phyloP scores from a whole-genome alignment of 2,113 vertebrate species.

The Platysteira castanea region DNA sequence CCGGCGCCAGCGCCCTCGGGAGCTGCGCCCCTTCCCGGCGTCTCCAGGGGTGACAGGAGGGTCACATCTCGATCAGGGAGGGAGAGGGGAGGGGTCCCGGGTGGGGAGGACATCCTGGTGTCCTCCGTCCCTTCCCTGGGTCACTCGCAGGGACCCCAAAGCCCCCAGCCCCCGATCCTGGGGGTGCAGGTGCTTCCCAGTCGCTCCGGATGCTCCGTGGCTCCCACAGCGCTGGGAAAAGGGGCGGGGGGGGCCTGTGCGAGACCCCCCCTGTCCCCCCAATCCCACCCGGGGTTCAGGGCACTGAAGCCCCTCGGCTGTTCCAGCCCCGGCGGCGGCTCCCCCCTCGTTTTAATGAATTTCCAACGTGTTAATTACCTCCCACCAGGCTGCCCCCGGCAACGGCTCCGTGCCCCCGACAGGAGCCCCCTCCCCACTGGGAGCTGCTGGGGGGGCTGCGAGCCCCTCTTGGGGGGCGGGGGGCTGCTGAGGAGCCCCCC shows the following conservation, averaged over 20 bases:
- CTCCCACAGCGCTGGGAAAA: not conserved
- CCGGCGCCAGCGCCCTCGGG: fast-evolving
- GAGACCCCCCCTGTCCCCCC: fast-evolving
- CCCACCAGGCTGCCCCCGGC: not conserved
- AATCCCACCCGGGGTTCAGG: not conserved
- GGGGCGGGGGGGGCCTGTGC: fast-evolving
- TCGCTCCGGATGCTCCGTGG: not conserved
- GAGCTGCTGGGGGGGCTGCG: not conserved
- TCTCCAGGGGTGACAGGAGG: fast-evolving
- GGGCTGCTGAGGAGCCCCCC: fast-evolving
- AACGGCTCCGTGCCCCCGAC: not conserved
- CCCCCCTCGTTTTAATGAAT: not conserved
- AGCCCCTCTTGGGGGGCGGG: fast-evolving
- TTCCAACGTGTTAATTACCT: not conserved
- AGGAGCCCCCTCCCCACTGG: not conserved
- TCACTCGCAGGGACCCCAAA: not conserved
- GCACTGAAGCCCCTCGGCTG: fast-evolving
- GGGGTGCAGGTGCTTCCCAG: fast-evolving
- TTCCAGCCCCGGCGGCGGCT: not conserved
- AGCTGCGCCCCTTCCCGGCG: not conserved
- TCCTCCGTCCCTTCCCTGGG: not conserved
- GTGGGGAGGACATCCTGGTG: not conserved
- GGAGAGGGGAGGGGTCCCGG: not conserved
- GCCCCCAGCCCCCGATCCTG: fast-evolving
- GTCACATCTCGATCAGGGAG: not conserved